Evolutionary conservation across 1,140 invertebrate genomes (phyloP), one percentile per base, ranked within the genome.

Genomic region (Ceratosolen fusciceps): DNA sequence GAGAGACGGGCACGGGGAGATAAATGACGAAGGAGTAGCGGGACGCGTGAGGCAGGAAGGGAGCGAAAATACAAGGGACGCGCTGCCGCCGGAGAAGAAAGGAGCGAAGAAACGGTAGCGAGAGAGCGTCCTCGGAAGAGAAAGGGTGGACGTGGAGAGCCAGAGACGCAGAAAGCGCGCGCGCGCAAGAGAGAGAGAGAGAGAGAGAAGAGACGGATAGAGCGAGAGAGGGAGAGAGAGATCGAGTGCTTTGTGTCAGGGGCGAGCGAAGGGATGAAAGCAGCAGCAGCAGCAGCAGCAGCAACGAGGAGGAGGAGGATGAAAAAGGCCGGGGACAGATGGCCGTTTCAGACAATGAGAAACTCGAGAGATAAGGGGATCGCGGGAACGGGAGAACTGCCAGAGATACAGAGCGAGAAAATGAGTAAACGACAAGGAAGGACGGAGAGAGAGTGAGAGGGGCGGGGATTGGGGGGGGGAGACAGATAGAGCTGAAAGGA

Each of bases 331-430:
- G 83, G 86, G 87, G 88, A 89, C 89, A 89, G 89, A 89, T 89
- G 89, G 88, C 88, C 85, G 87, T 88, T 89, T 86, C 87, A 88
- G 88, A 90, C 88, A 90, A 90, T 89, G 88, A 89, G 88, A 89
- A 90, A 90, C 88, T 90, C 86, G 83, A 88, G 87, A 88, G 88
- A 90, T 89, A 89, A 89, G 88, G 87, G 87, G 86, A 83, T 83
- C 75, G 81, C 80, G 83, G 84, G 80, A 67, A 71, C 43, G 26
- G 75, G 79, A 58, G 76, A 60, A 74, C 8, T 0, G 47, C 49
- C 26, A 16, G 24, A 26, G 56, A 54, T 52, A 68, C 29, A 62
- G 80, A 47, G 76, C 77, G 78, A 80, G 81, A 80, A 80, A 82
- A 74, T 47, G 62, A 79, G 75, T 74, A 78, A 77, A 73, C 34